Percentiles rank a stretch among this genome's conserved stretches.
Conservation (phyloP, 2,797 vertebrate species). For the Enteromius afrohamiltoni region DNA sequence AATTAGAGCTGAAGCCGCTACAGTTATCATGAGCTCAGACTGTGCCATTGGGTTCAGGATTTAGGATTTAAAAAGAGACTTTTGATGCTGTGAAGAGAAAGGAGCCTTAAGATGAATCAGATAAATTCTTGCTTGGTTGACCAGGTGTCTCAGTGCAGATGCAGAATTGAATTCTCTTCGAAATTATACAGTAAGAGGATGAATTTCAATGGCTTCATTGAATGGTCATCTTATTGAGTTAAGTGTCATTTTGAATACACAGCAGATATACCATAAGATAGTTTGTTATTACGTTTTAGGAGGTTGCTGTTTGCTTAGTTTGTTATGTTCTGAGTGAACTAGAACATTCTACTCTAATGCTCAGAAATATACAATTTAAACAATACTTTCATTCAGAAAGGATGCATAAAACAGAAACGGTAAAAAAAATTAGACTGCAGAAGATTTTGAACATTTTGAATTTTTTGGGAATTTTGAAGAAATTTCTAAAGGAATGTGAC, state of each 20-base stretch:
- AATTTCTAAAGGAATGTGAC: neutral
- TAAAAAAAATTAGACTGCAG: neutral
- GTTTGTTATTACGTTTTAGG: neutral
- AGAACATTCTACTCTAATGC: neutral
- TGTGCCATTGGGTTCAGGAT: constrained; percentile 10
- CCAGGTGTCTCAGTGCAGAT: neutral
- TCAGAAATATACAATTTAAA: neutral
- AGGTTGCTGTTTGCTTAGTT: neutral
- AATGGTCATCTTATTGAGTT: neutral
- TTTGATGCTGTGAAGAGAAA: neutral
- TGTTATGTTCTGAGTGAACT: neutral
- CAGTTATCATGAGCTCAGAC: neutral
- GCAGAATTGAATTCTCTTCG: neutral
- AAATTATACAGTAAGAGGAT: neutral
- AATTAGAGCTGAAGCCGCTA: neutral
- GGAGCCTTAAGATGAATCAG: neutral
- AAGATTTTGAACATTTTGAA: neutral
- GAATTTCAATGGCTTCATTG: neutral
- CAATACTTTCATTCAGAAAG: neutral
- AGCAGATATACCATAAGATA: neutral
- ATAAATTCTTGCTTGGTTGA: neutral
- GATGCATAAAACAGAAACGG: neutral
- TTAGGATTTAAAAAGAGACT: neutral
- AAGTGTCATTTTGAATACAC: neutral
- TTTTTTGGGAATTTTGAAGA: neutral